A percentile compares a stretch with the other conserved stretches of the same genome.
phyloP scores from a whole-genome alignment of 1,140 invertebrate species.

The Zaprionus ornatus region DNA sequence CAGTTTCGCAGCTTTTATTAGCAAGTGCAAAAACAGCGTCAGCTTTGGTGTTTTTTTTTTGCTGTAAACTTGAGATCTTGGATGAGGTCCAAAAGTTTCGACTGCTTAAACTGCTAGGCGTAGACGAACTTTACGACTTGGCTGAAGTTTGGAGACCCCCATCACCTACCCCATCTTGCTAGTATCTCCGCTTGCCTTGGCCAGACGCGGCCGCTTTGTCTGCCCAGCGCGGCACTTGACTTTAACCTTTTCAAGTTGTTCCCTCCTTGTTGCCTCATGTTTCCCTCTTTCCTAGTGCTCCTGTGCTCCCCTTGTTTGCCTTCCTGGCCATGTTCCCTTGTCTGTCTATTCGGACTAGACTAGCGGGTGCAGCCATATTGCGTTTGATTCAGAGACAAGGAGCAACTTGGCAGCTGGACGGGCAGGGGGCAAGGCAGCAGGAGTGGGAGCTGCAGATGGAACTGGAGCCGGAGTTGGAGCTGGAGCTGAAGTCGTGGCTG shows the following conservation, averaged over 20 bases:
- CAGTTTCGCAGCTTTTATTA: not conserved
- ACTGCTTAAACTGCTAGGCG: slow-evolving; percentile 53
- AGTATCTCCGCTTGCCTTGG: not conserved
- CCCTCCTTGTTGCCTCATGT: not conserved
- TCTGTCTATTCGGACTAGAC: not conserved
- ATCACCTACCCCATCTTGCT: too few relatives aligned
- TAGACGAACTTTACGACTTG: slow-evolving; percentile 57
- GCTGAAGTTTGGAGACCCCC: slow-evolving; percentile 40
- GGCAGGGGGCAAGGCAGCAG: not conserved
- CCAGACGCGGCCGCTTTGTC: slow-evolving; percentile 27
- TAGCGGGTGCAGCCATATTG: slow-evolving; percentile 31
- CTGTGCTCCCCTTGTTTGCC: not conserved
- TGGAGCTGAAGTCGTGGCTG: not conserved
- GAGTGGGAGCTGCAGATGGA: not conserved
- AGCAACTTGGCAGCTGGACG: slow-evolving; percentile 35
- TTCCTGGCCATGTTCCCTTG: not conserved
- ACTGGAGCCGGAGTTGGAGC: slow-evolving; percentile 4
- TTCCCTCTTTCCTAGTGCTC: not conserved
- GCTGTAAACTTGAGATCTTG: slow-evolving; percentile 23
- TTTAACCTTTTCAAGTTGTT: slow-evolving; percentile 52
- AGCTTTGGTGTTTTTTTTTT: slow-evolving; percentile 12
- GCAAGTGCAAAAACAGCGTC: slow-evolving; percentile 14
- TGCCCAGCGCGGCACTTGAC: slow-evolving; percentile 42
- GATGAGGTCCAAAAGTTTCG: slow-evolving; percentile 44
- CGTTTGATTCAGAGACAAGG: slow-evolving; percentile 28